A percentile compares a stretch with the other conserved stretches of the same genome.
These are phyloP conservation scores for Acleris literana DNA, from an alignment of 2,888 invertebrate species.

Conservation along the genomic window DNA sequence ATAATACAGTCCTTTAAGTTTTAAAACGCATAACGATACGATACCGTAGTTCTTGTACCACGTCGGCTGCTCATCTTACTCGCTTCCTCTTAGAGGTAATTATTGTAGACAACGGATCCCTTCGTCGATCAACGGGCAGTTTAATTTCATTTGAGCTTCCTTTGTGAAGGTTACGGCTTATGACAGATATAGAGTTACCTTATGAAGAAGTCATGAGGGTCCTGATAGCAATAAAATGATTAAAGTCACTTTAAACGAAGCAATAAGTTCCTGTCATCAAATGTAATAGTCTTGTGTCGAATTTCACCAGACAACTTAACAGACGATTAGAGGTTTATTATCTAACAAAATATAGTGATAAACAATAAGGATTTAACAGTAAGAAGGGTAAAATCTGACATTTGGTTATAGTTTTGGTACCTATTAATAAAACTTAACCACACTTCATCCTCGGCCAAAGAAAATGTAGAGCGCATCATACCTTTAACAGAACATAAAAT, in stretches of 20 bases:
- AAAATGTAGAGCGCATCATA: too few relatives aligned
- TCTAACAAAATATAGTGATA: too few relatives aligned
- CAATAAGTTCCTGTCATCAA: conserved; percentile 26
- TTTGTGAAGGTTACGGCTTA: conserved; percentile 58
- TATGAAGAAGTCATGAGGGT: conserved; percentile 39
- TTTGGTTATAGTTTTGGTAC: too few relatives aligned
- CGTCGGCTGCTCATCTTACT: conserved; percentile 55
- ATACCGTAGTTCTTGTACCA: conserved; percentile 42
- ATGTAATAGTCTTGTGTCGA: conserved; percentile 3
- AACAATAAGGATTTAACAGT: too few relatives aligned
- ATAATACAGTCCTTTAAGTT: too few relatives aligned
- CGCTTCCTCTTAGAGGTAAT: conserved; percentile 70
- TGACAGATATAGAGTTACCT: conserved; percentile 57
- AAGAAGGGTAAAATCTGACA: too few relatives aligned
- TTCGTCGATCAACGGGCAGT: conserved; percentile 76
- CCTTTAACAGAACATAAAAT: too few relatives aligned
- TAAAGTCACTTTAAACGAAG: conserved; percentile 26
- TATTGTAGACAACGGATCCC: conserved; percentile 72
- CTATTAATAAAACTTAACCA: too few relatives aligned
- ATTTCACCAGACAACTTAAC: neutral
- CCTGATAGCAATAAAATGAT: conserved; percentile 25
- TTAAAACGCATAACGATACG: too few relatives aligned
- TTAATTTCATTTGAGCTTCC: conserved; percentile 76
- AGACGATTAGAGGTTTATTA: too few relatives aligned
- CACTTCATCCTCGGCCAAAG: too few relatives aligned